phyloP scores from a whole-genome alignment of 2,797 vertebrate species.

The Buceros bicornis region DNA sequence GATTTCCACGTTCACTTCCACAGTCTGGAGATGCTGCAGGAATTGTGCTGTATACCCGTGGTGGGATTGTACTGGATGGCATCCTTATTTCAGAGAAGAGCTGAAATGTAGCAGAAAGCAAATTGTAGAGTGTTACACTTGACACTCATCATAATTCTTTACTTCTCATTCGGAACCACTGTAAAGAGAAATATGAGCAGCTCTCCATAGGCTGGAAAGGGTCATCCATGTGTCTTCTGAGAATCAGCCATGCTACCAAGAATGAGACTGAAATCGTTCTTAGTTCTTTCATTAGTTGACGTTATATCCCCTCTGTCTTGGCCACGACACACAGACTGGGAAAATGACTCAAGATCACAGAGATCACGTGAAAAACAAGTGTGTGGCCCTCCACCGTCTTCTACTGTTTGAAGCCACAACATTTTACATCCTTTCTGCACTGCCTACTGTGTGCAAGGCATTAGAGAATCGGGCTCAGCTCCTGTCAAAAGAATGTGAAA shows the following conservation, averaged over 20 bases:
- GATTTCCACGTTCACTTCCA: background rate
- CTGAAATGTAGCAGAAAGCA: background rate
- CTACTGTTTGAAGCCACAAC: background rate
- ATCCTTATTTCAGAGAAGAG: background rate
- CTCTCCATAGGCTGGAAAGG: background rate
- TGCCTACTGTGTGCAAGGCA: background rate
- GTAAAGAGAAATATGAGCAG: background rate
- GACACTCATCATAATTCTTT: background rate
- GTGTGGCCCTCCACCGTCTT: background rate
- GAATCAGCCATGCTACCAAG: background rate
- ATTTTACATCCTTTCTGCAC: background rate
- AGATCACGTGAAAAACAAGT: background rate
- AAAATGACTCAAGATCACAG: constrained; percentile 28
- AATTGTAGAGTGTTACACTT: background rate
- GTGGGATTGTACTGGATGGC: background rate
- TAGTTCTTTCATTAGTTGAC: background rate
- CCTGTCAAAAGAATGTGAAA: constrained; percentile 10
- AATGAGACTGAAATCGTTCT: background rate
- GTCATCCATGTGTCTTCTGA: background rate
- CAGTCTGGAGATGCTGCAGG: background rate
- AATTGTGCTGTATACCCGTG: background rate
- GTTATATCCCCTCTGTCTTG: background rate
- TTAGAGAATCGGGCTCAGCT: background rate
- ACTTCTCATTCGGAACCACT: background rate
- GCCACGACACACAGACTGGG: background rate